Evolutionary conservation across 2,113 vertebrate species (phyloP).

Genomic region (Propithecus coquereli): DNA sequence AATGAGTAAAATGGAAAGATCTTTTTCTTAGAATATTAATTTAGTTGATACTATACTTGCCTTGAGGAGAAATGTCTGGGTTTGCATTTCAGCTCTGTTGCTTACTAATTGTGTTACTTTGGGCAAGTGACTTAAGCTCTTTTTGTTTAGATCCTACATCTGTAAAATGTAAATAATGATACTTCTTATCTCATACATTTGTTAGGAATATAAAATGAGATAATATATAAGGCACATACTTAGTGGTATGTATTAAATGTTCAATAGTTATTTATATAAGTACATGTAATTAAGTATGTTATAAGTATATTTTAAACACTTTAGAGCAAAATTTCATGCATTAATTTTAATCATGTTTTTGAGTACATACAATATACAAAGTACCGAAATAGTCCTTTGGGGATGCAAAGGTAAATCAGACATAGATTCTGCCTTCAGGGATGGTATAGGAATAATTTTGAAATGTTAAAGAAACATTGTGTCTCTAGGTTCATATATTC

Average conservation of each 20-base stretch:
- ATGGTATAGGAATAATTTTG: not conserved
- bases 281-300: not conserved
- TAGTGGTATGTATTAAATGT: not conserved
- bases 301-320: not conserved
- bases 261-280: not conserved
- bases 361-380: not conserved
- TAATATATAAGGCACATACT: not conserved
- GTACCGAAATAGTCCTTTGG: not conserved
- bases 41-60: not conserved
- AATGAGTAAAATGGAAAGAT: not conserved
- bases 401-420: not conserved
- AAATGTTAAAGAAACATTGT: not conserved
- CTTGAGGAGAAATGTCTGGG: not conserved
- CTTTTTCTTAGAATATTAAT: not conserved
- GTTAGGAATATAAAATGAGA: not conserved
- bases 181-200: not conserved
- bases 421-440: not conserved
- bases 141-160: not conserved
- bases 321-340: not conserved
- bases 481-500: not conserved
- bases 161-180: slow-evolving; percentile 4
- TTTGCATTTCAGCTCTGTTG: not conserved
- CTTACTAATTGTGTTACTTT: not conserved
- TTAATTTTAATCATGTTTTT: slow-evolving; percentile 7
- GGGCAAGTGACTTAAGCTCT: not conserved